phyloP scores from a whole-genome alignment of 2,888 invertebrate genomes.

The Lasioglossum calceatum region DNA sequence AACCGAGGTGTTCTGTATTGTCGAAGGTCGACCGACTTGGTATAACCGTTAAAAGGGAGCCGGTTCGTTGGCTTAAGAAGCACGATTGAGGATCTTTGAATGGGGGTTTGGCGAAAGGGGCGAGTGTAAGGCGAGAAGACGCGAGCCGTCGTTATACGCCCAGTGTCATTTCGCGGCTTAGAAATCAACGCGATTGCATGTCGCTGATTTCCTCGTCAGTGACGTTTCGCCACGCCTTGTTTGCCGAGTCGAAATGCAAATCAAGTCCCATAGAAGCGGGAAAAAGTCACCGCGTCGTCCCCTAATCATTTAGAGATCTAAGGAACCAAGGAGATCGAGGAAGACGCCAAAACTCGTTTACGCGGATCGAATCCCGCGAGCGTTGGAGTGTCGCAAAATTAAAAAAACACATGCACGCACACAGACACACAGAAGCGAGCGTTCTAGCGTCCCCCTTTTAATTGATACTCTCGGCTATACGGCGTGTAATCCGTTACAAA shows the following conservation, averaged over 20 bases:
- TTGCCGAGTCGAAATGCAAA: slow-evolving; percentile 62
- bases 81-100: slow-evolving; percentile 71
- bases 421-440: slow-evolving; percentile 34
- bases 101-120: slow-evolving; percentile 58
- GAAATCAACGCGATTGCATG: slow-evolving; percentile 52
- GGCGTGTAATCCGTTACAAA: slow-evolving; percentile 63
- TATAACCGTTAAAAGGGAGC: slow-evolving; percentile 77
- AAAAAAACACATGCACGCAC: slow-evolving; percentile 43
- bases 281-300: not conserved
- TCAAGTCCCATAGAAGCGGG: not conserved
- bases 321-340: not conserved
- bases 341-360: not conserved
- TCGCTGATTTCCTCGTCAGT: slow-evolving; percentile 24
- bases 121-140: slow-evolving; percentile 69
- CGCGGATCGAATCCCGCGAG: slow-evolving; percentile 9
- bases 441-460: slow-evolving; percentile 68
- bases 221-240: slow-evolving; percentile 30
- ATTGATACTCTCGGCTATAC: slow-evolving; percentile 68
- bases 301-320: not conserved
- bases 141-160: slow-evolving; percentile 59
- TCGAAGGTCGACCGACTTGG: slow-evolving; percentile 78
- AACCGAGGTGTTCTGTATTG: slow-evolving; percentile 73
- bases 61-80: slow-evolving; percentile 74
- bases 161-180: slow-evolving; percentile 52
- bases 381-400: slow-evolving; percentile 48